Evolutionary conservation across 2,113 vertebrate species (phyloP).

Genomic region (Elephas maximus): DNA sequence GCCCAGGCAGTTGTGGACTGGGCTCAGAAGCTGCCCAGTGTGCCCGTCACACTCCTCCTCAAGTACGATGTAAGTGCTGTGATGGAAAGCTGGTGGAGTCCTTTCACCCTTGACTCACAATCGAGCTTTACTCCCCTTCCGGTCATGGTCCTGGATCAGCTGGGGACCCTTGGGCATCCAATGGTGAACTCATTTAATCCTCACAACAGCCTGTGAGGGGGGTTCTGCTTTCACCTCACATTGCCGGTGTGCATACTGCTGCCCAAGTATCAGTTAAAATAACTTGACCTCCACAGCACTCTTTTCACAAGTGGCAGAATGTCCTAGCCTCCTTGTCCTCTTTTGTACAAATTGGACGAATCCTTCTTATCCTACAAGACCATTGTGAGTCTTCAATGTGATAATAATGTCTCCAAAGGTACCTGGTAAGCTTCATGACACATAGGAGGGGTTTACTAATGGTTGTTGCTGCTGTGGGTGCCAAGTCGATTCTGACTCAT

Average conservation of each 20-base stretch:
- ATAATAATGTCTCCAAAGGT: not conserved
- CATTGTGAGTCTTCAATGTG: not conserved
- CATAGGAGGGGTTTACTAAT: not conserved
- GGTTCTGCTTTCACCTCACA: not conserved
- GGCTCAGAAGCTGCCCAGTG: constrained; percentile 89
- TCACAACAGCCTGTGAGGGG: too few species aligned
- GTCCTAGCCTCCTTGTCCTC: not conserved
- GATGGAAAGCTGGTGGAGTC: accelerated
- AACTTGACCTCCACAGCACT: not conserved
- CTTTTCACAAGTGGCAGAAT: not conserved
- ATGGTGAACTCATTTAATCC: too few species aligned
- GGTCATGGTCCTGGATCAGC: not conserved
- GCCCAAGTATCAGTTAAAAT: not conserved
- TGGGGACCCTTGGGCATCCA: not conserved
- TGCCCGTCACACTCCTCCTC: constrained; percentile 88
- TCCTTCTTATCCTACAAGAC: not conserved
- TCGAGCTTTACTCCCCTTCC: not conserved
- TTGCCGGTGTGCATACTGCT: too few species aligned
- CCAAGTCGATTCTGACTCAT: too few species aligned
- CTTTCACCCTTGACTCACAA: not conserved
- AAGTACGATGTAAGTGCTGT: constrained; percentile 89
- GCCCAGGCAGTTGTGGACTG: constrained; percentile 86
- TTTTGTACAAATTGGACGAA: not conserved
- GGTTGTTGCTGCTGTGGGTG: too few species aligned
- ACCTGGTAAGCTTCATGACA: not conserved